Percentiles rank a stretch among this genome's conserved stretches.
Evolutionary conservation across 2,797 vertebrate genomes (phyloP).

Genomic region (Leucoraja ocellata): DNA sequence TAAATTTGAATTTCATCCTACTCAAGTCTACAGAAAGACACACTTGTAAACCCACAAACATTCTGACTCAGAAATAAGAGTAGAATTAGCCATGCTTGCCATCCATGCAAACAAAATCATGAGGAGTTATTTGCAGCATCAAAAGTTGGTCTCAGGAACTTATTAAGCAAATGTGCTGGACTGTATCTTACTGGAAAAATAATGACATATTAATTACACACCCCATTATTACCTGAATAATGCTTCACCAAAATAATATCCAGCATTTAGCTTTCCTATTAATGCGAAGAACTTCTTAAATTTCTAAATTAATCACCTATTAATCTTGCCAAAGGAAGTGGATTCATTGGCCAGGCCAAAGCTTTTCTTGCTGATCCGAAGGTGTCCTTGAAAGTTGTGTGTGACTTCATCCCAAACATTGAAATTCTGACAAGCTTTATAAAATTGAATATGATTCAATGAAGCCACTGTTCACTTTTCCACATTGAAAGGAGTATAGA

Average conservation of each 20-base stretch:
- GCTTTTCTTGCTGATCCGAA: background rate
- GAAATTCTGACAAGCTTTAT: background rate
- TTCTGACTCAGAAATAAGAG: background rate
- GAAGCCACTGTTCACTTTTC: no score
- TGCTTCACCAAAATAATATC: background rate
- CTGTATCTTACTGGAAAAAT: no score
- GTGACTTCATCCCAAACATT: background rate
- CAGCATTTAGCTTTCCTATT: background rate
- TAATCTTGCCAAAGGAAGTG: background rate
- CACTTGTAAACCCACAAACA: background rate
- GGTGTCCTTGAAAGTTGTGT: background rate
- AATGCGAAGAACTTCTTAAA: background rate
- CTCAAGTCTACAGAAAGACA: background rate
- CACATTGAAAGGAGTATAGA: no score
- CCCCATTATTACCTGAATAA: background rate
- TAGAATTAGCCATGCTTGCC: background rate
- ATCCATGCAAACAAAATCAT: background rate
- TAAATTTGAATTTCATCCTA: background rate
- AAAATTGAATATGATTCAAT: no score
- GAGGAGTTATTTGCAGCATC: background rate
- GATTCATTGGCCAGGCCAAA: background rate
- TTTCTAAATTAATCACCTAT: background rate
- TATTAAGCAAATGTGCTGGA: background rate
- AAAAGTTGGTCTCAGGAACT: background rate
- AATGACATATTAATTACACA: background rate